phyloP scores from a whole-genome alignment of 2,888 invertebrate species.

The Synanthedon vespiformis region DNA sequence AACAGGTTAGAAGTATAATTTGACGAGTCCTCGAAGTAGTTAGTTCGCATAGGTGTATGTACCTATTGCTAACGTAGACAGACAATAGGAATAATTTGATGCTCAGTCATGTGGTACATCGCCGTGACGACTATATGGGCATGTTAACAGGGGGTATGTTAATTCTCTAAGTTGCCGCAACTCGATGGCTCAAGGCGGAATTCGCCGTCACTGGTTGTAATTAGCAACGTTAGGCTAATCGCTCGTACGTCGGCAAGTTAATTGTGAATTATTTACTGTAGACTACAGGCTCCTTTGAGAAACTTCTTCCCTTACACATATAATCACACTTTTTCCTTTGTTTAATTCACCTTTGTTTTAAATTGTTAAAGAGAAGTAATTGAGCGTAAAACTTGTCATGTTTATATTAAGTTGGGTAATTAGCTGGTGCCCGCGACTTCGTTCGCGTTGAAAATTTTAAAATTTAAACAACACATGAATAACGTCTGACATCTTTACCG shows the following conservation, averaged over 20 bases:
- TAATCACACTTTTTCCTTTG: background rate
- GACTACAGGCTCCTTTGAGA: slow-evolving; percentile 1
- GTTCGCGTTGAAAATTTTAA: too few relatives aligned
- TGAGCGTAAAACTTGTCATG: too few relatives aligned
- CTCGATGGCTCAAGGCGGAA: slow-evolving; percentile 5
- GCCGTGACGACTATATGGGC: slow-evolving; percentile 1
- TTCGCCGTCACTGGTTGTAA: slow-evolving; percentile 4
- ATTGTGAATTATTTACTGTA: slow-evolving; percentile 16
- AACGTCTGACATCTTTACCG: too few relatives aligned
- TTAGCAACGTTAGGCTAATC: slow-evolving; percentile 8
- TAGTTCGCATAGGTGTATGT: too few relatives aligned
- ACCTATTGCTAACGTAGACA: too few relatives aligned
- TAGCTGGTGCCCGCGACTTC: too few relatives aligned
- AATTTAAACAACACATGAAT: too few relatives aligned
- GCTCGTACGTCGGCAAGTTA: slow-evolving; percentile 10
- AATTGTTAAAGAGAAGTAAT: too few relatives aligned
- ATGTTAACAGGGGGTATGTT: slow-evolving; percentile 4
- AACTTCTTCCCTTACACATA: slow-evolving; percentile 1
- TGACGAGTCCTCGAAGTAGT: too few relatives aligned
- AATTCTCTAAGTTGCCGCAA: slow-evolving; percentile 6
- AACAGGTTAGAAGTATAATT: too few relatives aligned
- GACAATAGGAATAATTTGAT: slow-evolving; percentile 5
- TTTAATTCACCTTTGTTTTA: too few relatives aligned
- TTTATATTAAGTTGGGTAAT: too few relatives aligned
- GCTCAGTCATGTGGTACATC: slow-evolving; percentile 8